These are phyloP conservation scores for Cheiracanthium punctorium DNA, from an alignment of 2,888 invertebrate species.

Conservation along the genomic window DNA sequence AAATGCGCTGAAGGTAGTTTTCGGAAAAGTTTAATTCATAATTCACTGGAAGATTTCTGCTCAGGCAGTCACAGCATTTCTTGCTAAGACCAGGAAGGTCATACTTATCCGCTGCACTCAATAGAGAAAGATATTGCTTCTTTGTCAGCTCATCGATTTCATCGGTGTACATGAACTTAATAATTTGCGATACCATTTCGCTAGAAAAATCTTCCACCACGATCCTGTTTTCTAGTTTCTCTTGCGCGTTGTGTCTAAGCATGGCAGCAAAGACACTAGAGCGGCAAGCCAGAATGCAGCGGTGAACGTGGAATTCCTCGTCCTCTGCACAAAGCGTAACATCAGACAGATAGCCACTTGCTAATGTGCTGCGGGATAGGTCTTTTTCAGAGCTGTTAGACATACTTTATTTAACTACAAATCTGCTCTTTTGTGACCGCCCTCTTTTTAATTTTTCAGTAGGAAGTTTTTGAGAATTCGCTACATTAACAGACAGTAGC, in stretches of 20 bases:
- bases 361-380: too few species aligned
- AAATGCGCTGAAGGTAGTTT: too few species aligned
- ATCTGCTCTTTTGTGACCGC: too few species aligned
- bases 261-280: background rate
- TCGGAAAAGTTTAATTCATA: constrained; percentile 1
- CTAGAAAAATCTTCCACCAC: background rate
- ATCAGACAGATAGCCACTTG: constrained; percentile 14
- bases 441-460: too few species aligned
- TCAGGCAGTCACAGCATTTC: constrained; percentile 22
- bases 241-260: background rate
- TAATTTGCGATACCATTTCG: constrained; percentile 23
- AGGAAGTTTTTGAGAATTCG: background rate
- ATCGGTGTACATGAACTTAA: constrained; percentile 46
- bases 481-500: too few species aligned
- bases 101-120: constrained; percentile 51
- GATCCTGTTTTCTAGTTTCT: background rate
- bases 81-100: constrained; percentile 17
- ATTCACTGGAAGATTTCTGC: constrained; percentile 8
- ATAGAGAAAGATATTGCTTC: constrained; percentile 13
- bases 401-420: too few species aligned
- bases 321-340: background rate
- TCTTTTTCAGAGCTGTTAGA: too few species aligned
- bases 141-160: constrained; percentile 18
- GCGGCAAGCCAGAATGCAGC: background rate
- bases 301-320: background rate